Base-by-base conservation (phyloP, 2,888 invertebrate species). In the Anthrax anthrax region DNA sequence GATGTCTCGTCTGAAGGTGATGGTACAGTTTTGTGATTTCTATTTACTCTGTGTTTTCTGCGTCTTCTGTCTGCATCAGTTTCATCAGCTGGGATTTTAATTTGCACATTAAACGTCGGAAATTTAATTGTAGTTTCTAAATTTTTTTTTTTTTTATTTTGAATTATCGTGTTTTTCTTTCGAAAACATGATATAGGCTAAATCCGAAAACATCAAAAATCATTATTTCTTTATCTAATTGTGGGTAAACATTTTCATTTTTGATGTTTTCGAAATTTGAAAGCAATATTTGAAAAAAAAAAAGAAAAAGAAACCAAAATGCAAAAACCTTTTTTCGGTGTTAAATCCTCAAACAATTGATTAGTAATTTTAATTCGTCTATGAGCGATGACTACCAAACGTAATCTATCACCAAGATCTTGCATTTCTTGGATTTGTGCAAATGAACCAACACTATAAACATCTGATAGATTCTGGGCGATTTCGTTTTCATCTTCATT, bases 341-440 rank as follows among this genome's bases (percentile, higher is more conserved):
- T 70, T 34, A 80, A 70, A 57, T 82, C 82, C 55, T 90, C 88
- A 53, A 83, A 64, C 54, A 90, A 77, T 64, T 86, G 87, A 10
- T 81, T 81, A 0, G 82, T 79, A 32, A 90, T 83, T 64, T 78
- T 80, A 37, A 91, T 87, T 52, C 95, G 74, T 48, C 96, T 72
- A 65, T 96, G 94, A 0, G 92, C 96, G 81, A 92, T 91, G 10
- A 97, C 85, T 5, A 98, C 91, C 58, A 98, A 76, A 48, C 91
- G 74, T 42, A 95, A 65, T 62, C 84, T 84, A 60, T 88, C 90
- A 8, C 91, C 95, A 62, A 94, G 74, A 63, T 96, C 96, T 64
- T 96, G 94, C 71, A 98, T 79, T 69, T 98, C 97, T 57, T 94
- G 90, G 54, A 98, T 96, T 71, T 97, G 95, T 10, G 94, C 97